Percentiles rank a stretch among this genome's conserved stretches.
phyloP scores from a whole-genome alignment of 2,113 vertebrate genomes.

The Sisor rabdophorus region DNA sequence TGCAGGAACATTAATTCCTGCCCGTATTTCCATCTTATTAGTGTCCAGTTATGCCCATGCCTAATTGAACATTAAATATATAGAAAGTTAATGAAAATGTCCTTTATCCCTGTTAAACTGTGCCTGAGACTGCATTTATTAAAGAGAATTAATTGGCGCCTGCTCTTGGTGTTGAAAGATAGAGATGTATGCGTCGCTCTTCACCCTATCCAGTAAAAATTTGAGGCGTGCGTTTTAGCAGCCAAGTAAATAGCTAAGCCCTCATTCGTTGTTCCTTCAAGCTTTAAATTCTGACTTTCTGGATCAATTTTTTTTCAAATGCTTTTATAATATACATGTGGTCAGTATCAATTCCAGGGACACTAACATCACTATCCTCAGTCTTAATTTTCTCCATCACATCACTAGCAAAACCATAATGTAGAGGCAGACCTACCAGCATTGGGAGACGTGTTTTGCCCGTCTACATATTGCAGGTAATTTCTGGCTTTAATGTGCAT shows the following conservation, averaged over 20 bases:
- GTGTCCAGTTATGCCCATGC: constrained; percentile 76
- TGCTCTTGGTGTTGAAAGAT: constrained; percentile 59
- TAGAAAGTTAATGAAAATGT: constrained; percentile 84
- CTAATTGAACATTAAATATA: constrained; percentile 85
- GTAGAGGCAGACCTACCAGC: neutral
- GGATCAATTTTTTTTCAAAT: constrained; percentile 43
- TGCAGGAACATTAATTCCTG: constrained; percentile 75
- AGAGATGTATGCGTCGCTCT: constrained; percentile 62
- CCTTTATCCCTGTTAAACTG: constrained; percentile 80
- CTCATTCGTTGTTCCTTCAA: constrained; percentile 56
- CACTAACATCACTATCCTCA: constrained; percentile 22
- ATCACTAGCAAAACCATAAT: constrained; percentile 28
- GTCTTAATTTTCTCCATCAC: constrained; percentile 22
- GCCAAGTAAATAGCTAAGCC: constrained; percentile 62
- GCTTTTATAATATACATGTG: neutral
- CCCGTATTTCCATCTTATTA: constrained; percentile 80
- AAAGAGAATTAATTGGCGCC: constrained; percentile 71
- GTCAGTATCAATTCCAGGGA: neutral
- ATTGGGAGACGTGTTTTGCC: constrained; percentile 5
- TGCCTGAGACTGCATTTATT: constrained; percentile 81
- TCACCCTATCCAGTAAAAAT: constrained; percentile 35
- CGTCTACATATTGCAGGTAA: constrained; percentile 22
- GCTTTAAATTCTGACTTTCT: constrained; percentile 51
- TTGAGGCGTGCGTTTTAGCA: constrained; percentile 32
- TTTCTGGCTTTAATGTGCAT: constrained; percentile 31